Conservation (phyloP, 2,113 vertebrate genomes). For the Aythya baeri region DNA sequence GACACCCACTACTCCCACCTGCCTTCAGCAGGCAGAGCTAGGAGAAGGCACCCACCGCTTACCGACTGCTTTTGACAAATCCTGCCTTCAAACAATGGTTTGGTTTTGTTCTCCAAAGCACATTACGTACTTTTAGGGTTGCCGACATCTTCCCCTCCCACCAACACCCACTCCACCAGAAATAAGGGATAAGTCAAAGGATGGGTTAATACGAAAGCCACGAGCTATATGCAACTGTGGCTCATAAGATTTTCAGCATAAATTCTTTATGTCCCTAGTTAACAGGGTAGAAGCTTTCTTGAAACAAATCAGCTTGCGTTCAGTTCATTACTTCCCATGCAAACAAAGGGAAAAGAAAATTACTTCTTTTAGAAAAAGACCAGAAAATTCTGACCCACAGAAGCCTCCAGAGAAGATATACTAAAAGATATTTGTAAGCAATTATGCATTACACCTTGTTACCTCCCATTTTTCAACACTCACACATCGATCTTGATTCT, state of each 20-base stretch:
- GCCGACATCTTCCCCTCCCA: not conserved
- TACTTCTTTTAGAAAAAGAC: slow-evolving; percentile 8
- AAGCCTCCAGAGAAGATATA: not conserved
- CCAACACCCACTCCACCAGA: not conserved
- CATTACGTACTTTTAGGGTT: not conserved
- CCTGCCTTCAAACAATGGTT: not conserved
- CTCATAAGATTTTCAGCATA: slow-evolving; percentile 13
- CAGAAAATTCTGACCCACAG: not conserved
- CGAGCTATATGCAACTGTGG: not conserved
- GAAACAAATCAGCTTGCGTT: slow-evolving; percentile 8
- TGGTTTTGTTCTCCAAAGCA: not conserved
- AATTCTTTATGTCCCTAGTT: slow-evolving; percentile 55
- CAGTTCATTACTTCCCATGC: slow-evolving; percentile 14
- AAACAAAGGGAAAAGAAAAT: slow-evolving; percentile 23
- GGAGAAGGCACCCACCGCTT: not conserved
- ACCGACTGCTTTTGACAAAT: not conserved
- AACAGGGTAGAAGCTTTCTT: not conserved
- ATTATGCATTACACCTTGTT: not conserved
- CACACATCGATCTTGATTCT: not conserved
- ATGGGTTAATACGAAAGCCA: not conserved
- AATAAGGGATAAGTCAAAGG: not conserved
- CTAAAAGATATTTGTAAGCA: not conserved
- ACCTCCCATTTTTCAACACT: not conserved
- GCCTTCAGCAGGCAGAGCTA: not conserved
- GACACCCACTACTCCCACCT: not conserved